phyloP scores from a whole-genome alignment of 2,888 invertebrate genomes.

The Phymatocera aterrima region DNA sequence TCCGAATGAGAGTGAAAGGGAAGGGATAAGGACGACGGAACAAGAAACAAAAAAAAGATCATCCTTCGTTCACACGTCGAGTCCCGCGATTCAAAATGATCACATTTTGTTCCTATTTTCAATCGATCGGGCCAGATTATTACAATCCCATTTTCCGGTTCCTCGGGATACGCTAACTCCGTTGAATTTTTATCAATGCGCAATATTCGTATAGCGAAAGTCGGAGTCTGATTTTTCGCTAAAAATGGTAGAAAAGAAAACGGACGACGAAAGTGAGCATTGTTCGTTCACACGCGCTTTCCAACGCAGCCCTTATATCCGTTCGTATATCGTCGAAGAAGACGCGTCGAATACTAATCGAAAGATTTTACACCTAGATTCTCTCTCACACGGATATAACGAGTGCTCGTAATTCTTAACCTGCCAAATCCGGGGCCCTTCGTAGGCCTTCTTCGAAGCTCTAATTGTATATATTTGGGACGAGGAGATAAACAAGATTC shows the following conservation, averaged over 20 bases:
- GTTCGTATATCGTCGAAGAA: too few relatives aligned
- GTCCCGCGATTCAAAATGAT: neutral
- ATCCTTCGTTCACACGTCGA: neutral
- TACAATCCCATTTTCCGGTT: too few relatives aligned
- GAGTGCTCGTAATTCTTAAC: slow-evolving; percentile 34
- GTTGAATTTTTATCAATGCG: neutral
- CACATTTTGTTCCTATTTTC: neutral
- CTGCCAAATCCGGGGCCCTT: slow-evolving; percentile 14
- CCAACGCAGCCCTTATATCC: too few relatives aligned
- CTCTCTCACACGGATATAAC: neutral
- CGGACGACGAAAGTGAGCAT: too few relatives aligned
- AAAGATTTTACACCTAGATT: slow-evolving; percentile 36
- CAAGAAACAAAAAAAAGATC: neutral
- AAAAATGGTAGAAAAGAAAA: too few relatives aligned
- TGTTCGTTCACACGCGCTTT: too few relatives aligned
- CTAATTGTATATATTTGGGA: slow-evolving; percentile 66
- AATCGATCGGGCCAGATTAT: slow-evolving; percentile 11
- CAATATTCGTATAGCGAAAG: too few relatives aligned
- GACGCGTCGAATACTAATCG: slow-evolving; percentile 10
- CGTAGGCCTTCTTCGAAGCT: slow-evolving; percentile 58
- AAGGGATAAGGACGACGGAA: too few relatives aligned
- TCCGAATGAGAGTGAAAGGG: neutral
- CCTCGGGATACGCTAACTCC: neutral
- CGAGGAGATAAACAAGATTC: slow-evolving; percentile 64
- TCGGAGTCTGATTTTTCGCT: too few relatives aligned